Base-by-base conservation (phyloP, 2,888 invertebrate genomes). In the Mellilla xanthometata region DNA sequence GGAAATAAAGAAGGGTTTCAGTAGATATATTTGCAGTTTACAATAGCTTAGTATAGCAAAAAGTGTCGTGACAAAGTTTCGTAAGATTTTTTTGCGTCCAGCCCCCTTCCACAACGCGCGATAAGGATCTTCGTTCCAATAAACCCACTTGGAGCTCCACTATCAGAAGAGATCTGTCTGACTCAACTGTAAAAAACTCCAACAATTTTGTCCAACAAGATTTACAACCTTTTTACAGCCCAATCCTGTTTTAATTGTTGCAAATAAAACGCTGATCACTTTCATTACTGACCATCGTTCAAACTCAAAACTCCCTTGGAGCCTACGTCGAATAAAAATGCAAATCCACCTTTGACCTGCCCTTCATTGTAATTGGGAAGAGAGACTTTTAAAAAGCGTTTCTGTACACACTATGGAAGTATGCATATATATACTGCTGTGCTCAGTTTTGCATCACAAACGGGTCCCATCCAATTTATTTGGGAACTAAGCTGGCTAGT, bases 361-460 rank as follows among this genome's bases (percentile, higher is more conserved):
- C 57, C 69, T 65, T 64, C 59, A 52, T 54, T 49, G 70, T 81
- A 82, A 82, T 81, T 78, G 71, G 68, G 65, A 74, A 73, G 69
- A 72, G 64, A 59, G 45, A 53, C 61, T 65, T 49, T 50, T 62
- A 58, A 59, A 66, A 60, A 54, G 58, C 58, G n/a, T n/a, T 24
- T 24, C 24, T 24, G 24, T 24, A 24, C 24, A 7, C n/a, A 47
- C 52, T 33, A 44, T 52, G 39, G 36, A 28, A 5, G 53, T 55
- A 45, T 40, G 44, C 53, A 34, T 46, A 45, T 53, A 56, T 46
- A 50, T 51, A 49, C 47, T n/a, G n/a, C n/a, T 52, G 50, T 56
- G 36, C 34, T 65, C 41, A 56, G 67, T 81, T 87, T 87, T 86
- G 80, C 86, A 86, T 86, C 71, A 80, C 85, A 87, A 85, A 87